Evolutionary conservation across 1,140 invertebrate genomes (phyloP).

Genomic region (Dendroctonus ponderosae): DNA sequence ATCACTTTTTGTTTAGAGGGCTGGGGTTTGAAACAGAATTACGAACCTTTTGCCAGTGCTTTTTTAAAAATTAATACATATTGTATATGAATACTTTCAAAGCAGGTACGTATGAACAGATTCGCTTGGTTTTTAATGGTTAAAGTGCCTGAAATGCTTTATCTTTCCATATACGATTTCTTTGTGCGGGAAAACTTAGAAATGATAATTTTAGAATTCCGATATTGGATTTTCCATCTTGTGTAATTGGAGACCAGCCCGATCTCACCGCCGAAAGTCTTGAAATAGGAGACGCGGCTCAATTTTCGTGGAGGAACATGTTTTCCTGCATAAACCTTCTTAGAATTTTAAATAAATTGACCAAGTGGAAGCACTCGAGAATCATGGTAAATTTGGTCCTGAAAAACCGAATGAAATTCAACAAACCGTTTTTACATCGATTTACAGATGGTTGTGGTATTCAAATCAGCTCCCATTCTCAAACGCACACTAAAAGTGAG

Average conservation of each 20-base stretch:
- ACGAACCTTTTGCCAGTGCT: too few relatives aligned
- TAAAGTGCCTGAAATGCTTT: too few relatives aligned
- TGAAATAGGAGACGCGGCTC: constrained; percentile 82
- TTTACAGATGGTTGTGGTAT: constrained; percentile 92
- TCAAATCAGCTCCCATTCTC: constrained; percentile 98
- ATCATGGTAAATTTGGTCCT: constrained; percentile 75
- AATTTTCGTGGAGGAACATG: constrained; percentile 96
- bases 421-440: constrained; percentile 2
- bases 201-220: constrained; percentile 65
- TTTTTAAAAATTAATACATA: background rate
- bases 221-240: constrained; percentile 92
- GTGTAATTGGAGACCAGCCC: constrained; percentile 93
- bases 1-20: background rate
- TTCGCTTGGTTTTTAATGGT: too few relatives aligned
- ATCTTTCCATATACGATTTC: too few relatives aligned
- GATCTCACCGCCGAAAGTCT: constrained; percentile 87
- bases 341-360: constrained; percentile 96
- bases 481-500: constrained; percentile 94
- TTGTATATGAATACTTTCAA: background rate
- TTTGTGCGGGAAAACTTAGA: too few relatives aligned
- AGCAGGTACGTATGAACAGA: background rate
- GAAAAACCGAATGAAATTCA: background rate
- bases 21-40: background rate
- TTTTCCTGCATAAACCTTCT: constrained; percentile 98
- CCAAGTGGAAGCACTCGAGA: constrained; percentile 98